Percentiles rank a stretch among this genome's conserved stretches.
phyloP scores from a whole-genome alignment of 2,888 invertebrate species.

The Drosophila pegasa region DNA sequence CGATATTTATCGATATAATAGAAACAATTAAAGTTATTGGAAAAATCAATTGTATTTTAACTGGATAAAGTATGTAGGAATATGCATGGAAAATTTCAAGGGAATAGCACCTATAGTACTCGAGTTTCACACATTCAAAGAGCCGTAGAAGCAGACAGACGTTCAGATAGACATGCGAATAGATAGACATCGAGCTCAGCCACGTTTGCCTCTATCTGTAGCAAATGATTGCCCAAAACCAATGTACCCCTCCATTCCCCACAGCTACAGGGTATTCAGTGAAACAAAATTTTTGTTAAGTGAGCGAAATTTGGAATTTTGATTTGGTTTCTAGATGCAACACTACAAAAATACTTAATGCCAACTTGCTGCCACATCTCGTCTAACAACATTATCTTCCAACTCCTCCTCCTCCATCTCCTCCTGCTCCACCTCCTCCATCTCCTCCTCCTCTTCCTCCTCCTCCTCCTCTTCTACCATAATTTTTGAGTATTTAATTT shows the following conservation, averaged over 20 bases:
- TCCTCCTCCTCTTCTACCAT: not conserved
- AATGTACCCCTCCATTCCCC: not conserved
- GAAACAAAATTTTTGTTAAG: not conserved
- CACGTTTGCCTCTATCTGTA: not conserved
- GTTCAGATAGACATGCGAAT: not conserved
- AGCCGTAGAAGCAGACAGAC: not conserved
- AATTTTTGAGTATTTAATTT: slow-evolving; percentile 46
- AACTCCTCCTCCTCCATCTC: not conserved
- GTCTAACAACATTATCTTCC: slow-evolving; percentile 53
- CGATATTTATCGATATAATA: not conserved
- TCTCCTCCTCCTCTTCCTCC: not conserved
- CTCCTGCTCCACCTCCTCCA: not conserved
- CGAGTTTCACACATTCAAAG: not conserved
- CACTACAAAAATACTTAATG: slow-evolving; percentile 68
- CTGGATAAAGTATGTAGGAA: not conserved
- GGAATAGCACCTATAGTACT: not conserved
- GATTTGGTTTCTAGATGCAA: slow-evolving; percentile 46
- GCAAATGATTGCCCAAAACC: not conserved
- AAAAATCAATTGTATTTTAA: not conserved
- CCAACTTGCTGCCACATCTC: slow-evolving; percentile 24
- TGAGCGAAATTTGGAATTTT: slow-evolving; percentile 12
- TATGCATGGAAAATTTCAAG: not conserved
- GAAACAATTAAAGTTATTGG: not conserved
- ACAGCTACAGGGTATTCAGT: not conserved
- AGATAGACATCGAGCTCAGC: not conserved